Evolutionary conservation across 35 echinoderm and acorn worm species (phyloP), one percentile per base, ranked within the genome.

Genomic region (Apostichopus californicus): DNA sequence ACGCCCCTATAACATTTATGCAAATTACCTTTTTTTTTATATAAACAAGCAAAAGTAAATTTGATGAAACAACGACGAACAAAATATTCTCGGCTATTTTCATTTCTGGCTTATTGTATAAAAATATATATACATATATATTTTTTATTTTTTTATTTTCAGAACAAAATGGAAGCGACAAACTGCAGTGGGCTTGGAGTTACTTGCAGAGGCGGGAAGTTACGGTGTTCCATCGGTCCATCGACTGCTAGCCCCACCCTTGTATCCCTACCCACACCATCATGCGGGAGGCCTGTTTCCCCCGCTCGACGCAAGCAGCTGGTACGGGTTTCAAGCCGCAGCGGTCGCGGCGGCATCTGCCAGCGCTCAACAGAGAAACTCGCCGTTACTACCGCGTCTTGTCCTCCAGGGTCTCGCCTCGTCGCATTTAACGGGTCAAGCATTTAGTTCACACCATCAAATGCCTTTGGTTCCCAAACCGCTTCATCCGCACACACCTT

Each of bases 101-200:
- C 34, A 46, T 46, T 46, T 46, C 34, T 46, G 34, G 34, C 34
- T 46, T 46, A 46, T 46, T 46, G 34, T 46, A 46, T 46, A 46
- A 46, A 46, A 46, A 3, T n/a, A n/a, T n/a, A 0, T 46, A 46
- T 46, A 46, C 0, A 0, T 46, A 46, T 46, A 46, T 56, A 53
- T 77, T 77, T 58, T 57, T 86, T 86, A 20, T 17, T 56, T 87
- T 93, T 78, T 93, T 9, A 88, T 87, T 90, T 92, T 20, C 90
- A 99, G 97, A 84, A 99, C 97, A 71, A 99, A 99, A 95, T 99
- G 97, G 97, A 99, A 99, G 78, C 87, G 97, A 13, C 97, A 99
- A 80, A 99, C 97, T 14, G 95, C 95, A 25, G 97, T 99, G 14
- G 97, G 97, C 23, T 81, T 99, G 46, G 97, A 99, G 78, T 90